These are phyloP conservation scores for Elgaria multicarinata DNA, from an alignment of 2,113 vertebrate genomes.

Conservation along the genomic window DNA sequence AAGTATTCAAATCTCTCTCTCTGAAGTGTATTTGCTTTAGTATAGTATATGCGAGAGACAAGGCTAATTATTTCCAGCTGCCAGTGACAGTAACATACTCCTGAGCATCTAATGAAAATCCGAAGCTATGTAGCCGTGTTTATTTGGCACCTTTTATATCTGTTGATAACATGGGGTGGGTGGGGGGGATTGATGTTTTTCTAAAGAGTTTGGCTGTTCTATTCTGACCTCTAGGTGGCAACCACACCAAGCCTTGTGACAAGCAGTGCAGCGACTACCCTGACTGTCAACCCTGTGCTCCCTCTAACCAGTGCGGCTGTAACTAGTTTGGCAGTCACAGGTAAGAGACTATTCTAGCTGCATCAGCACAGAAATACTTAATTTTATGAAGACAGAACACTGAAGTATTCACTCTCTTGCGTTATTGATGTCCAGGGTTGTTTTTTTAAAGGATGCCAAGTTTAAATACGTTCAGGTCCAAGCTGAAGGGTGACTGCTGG, in stretches of 20 bases:
- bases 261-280: constrained; percentile 93
- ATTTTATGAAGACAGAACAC: background rate
- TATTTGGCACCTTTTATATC: constrained; percentile 17
- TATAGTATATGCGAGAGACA: background rate
- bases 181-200: background rate
- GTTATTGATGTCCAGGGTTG: background rate
- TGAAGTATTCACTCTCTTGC: background rate
- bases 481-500: background rate
- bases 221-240: constrained; percentile 85
- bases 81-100: background rate
- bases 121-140: constrained; percentile 8
- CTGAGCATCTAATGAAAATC: background rate
- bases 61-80: background rate
- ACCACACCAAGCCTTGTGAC: constrained; percentile 98
- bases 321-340: constrained; percentile 89
- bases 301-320: constrained; percentile 91
- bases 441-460: background rate
- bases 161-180: background rate
- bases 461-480: background rate
- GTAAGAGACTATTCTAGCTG: constrained; percentile 69
- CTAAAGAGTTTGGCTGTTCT: constrained; percentile 41
- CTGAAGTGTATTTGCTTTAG: background rate
- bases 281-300: constrained; percentile 95
- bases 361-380: background rate
- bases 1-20: background rate